Evolutionary conservation across 1,140 invertebrate genomes (phyloP).

Genomic region (Monomorium pharaonis): DNA sequence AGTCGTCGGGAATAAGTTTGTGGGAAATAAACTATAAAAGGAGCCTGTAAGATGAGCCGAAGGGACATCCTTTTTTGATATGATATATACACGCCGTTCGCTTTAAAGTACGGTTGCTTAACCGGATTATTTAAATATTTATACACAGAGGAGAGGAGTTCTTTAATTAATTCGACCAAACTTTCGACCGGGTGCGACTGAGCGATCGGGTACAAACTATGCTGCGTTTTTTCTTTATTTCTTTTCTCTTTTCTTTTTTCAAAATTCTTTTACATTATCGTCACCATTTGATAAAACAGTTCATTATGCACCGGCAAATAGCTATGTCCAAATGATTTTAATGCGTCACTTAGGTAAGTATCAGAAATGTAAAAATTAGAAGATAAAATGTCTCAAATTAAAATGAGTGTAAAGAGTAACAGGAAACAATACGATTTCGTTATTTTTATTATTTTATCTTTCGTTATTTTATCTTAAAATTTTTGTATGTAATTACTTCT

Average conservation of each 20-base stretch:
- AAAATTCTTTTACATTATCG: not conserved
- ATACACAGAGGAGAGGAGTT: not conserved
- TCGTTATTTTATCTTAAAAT: no score
- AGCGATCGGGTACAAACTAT: conserved; percentile 51
- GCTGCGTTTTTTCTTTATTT: not conserved
- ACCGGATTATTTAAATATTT: conserved; percentile 51
- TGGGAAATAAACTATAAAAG: not conserved
- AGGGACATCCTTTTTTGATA: not conserved
- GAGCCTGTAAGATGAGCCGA: not conserved
- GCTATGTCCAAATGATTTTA: not conserved
- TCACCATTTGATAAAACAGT: not conserved
- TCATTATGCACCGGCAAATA: not conserved
- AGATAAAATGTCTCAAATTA: not conserved
- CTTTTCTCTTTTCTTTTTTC: not conserved
- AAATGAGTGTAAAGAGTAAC: not conserved
- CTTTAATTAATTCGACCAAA: conserved; percentile 40
- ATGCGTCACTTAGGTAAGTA: not conserved
- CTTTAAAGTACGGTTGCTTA: conserved; percentile 16
- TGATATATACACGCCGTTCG: not conserved
- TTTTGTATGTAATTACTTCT: no score
- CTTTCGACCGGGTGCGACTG: conserved; percentile 16
- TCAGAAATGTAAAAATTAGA: not conserved
- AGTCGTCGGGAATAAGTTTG: conserved; percentile 10
- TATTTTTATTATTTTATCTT: no score
- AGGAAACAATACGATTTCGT: not conserved